Conservation (phyloP, 2,888 invertebrate species). For the Apoda limacodes region DNA sequence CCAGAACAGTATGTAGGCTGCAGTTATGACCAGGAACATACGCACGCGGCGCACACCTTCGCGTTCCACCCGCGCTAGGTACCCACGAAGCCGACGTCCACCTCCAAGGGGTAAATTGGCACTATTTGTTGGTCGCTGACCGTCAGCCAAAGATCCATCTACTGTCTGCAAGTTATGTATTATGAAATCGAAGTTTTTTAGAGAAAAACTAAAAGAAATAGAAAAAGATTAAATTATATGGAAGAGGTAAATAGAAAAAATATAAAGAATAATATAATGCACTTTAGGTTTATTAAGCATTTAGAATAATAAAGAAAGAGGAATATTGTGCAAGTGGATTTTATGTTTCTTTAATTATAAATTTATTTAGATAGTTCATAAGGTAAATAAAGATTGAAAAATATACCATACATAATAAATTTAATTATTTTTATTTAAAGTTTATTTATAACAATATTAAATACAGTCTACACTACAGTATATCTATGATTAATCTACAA, state of each 20-base stretch:
- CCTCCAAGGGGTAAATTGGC: conserved; percentile 71
- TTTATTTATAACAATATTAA: too few relatives aligned
- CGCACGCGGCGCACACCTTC: conserved; percentile 86
- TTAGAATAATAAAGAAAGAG: too few relatives aligned
- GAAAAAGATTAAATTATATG: conserved; percentile 12
- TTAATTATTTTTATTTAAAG: too few relatives aligned
- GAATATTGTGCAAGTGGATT: too few relatives aligned
- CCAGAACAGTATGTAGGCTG: conserved; percentile 90
- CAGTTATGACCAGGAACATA: conserved; percentile 87
- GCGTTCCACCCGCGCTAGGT: conserved; percentile 80
- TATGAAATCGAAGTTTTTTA: conserved; percentile 4
- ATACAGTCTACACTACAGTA: too few relatives aligned
- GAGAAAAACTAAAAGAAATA: conserved; percentile 7
- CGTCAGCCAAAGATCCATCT: conserved; percentile 49
- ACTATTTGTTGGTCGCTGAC: conserved; percentile 39
- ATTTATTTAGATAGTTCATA: too few relatives aligned
- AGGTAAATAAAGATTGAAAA: too few relatives aligned
- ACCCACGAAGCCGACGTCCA: conserved; percentile 80
- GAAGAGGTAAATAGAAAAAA: conserved; percentile 2
- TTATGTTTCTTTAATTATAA: too few relatives aligned
- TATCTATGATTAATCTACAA: too few relatives aligned
- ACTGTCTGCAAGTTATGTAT: conserved; percentile 47
- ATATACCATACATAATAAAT: too few relatives aligned
- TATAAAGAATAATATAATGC: too few relatives aligned
- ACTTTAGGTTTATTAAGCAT: too few relatives aligned